phyloP scores from a whole-genome alignment of 2,113 vertebrate genomes.

The Hipposideros armiger region DNA sequence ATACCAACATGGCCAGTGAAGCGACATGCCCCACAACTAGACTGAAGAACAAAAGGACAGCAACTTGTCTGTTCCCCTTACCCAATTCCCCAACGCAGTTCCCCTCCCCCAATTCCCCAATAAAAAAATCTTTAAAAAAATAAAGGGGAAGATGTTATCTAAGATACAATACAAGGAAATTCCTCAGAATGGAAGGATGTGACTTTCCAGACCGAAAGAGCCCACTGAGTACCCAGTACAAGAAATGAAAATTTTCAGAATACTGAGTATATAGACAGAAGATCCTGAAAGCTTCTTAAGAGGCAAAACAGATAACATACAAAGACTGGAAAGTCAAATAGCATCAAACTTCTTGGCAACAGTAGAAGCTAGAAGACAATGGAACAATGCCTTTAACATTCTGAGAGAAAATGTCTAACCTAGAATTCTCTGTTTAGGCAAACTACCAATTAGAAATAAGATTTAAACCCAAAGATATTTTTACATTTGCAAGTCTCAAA shows the following conservation, averaged over 20 bases:
- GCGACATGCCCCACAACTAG: too few species aligned
- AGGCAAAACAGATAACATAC: neutral
- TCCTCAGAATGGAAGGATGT: neutral
- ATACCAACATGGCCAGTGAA: too few species aligned
- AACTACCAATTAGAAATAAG: neutral
- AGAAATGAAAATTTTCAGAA: conserved; percentile 49
- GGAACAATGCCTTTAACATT: neutral
- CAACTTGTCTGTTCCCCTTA: too few species aligned
- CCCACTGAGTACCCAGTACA: neutral
- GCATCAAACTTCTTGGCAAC: neutral
- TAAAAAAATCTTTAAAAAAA: neutral
- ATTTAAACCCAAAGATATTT: neutral
- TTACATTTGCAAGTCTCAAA: neutral
- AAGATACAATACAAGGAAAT: neutral
- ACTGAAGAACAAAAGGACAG: too few species aligned
- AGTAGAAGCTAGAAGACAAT: neutral
- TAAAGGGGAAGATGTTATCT: neutral
- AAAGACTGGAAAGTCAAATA: conserved; percentile 3
- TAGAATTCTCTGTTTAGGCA: conserved; percentile 13
- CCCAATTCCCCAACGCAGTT: too few species aligned
- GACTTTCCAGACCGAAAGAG: neutral
- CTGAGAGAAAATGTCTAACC: neutral
- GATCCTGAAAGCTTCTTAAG: neutral
- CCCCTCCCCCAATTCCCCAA: too few species aligned
- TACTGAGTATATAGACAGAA: neutral